Evolutionary conservation across 2,797 vertebrate species (phyloP), one percentile per base, ranked within the genome.

Genomic region (Linurgus olivaceus): DNA sequence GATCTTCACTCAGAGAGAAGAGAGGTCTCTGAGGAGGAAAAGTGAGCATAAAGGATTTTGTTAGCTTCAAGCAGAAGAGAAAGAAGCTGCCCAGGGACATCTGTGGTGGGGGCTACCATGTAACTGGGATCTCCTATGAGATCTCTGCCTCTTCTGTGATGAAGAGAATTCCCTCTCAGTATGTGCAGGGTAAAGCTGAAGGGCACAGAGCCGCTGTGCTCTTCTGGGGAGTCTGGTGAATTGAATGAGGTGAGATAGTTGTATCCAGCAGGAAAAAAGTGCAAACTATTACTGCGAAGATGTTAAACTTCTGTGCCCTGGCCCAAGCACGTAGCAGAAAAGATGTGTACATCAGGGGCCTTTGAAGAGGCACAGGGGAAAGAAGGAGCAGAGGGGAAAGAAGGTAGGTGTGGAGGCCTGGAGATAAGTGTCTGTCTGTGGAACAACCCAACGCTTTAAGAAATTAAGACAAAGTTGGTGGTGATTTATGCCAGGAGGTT

Each of bases 201-300:
- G 37, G 44, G 14, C 31, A 42, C 7, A 37, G 5, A n/a, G 35
- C 38, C 45, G 35, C 58, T 6, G 2, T 10, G 10, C 0, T 0
- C 29, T 61, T 57, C 50, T 52, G 45, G 33, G 31, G 33, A 62
- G 29, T 40, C 33, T 63, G 24, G 5, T 0, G 2, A 65, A 9
- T 68, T 35, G 70, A 57, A 21, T 37, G 44, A 62, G 17, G n/a
- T 79, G 51, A 58, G 75, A 70, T 23, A 70, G 26, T 48, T 65
- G 4, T 54, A 54, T 61, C 78, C 67, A 57, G 28, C 25, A 52
- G 38, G n/a, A 68, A 26, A 31, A 68, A 70, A 76, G 50, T 68
- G 11, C 25, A 65, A 51, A 24, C 24, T 35, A 0, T 51, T 45
- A 14, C 38, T 23, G 33, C 57, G 71, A 48, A 55, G 37, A 25